Evolutionary conservation across 2,113 vertebrate genomes (phyloP).

Genomic region (Mionectes macconnelli): DNA sequence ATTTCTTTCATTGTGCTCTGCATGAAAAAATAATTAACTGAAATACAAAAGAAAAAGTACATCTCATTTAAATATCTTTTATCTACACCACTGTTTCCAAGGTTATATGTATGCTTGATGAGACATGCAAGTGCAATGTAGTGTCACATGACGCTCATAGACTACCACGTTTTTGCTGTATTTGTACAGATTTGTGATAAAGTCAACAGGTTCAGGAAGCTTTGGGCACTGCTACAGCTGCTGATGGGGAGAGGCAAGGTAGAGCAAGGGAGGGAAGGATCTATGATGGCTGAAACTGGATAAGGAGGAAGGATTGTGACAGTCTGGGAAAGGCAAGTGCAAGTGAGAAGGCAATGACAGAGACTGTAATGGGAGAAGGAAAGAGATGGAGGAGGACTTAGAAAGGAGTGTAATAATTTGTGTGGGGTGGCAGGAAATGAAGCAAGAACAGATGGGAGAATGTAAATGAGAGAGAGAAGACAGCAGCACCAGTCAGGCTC

Average conservation of each 20-base stretch:
- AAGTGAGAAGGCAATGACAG: neutral
- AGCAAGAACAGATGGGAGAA: conserved; percentile 51
- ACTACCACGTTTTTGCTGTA: neutral
- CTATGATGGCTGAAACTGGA: neutral
- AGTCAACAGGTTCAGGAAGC: neutral
- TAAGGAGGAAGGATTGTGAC: neutral
- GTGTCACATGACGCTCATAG: neutral
- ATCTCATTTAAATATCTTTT: neutral
- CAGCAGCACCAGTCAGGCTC: conserved; percentile 2
- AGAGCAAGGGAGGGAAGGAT: neutral
- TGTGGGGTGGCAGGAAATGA: conserved; percentile 39
- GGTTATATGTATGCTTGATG: neutral
- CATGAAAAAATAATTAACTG: neutral
- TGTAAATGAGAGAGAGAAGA: conserved; percentile 41
- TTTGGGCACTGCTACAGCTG: neutral
- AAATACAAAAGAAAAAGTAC: neutral
- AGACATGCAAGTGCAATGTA: neutral
- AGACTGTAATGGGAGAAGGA: neutral
- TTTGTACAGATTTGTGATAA: neutral
- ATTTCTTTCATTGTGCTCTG: neutral
- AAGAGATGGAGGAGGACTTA: conserved; percentile 21
- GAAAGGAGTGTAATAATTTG: conserved; percentile 25
- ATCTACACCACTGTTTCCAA: neutral
- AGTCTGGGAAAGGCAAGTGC: conserved; percentile 4
- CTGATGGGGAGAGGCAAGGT: neutral